Percentiles rank a stretch among this genome's conserved stretches.
Evolutionary conservation across 2,113 vertebrate genomes (phyloP).

Genomic region (Trogon melanurus): DNA sequence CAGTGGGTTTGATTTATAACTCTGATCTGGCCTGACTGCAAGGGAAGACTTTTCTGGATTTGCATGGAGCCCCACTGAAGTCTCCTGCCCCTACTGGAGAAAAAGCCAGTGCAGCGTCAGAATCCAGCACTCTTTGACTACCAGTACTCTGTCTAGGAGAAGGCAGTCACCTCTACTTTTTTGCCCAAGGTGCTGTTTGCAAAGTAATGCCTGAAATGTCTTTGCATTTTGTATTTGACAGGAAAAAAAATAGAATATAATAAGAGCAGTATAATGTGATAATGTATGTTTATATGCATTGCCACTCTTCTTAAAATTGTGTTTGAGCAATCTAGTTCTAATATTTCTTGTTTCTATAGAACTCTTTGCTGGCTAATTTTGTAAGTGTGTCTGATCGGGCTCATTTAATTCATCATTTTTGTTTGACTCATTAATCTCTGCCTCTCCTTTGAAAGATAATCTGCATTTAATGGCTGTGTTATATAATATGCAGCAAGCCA

Average conservation of each 20-base stretch:
- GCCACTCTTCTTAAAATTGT: conserved; percentile 44
- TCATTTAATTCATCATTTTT: conserved; percentile 71
- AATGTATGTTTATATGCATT: conserved; percentile 49
- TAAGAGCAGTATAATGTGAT: conserved; percentile 14
- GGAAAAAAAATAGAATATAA: conserved; percentile 1
- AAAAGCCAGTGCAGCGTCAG: neutral
- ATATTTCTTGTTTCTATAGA: conserved; percentile 59
- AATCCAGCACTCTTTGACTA: neutral
- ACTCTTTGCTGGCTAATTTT: conserved; percentile 61
- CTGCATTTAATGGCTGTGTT: conserved; percentile 69
- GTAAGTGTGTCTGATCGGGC: conserved; percentile 52
- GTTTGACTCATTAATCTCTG: conserved; percentile 78
- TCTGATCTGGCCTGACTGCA: neutral
- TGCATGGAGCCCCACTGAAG: neutral
- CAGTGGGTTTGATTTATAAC: conserved; percentile 54
- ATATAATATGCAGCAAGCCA: conserved; percentile 69
- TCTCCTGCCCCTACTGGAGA: neutral
- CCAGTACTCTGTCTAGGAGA: neutral
- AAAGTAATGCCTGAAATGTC: neutral
- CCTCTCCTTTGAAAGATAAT: conserved; percentile 73
- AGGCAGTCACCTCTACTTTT: neutral
- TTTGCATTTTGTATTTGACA: conserved; percentile 6
- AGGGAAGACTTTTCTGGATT: neutral
- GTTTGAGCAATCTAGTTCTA: conserved; percentile 60
- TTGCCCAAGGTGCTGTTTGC: neutral